These are phyloP conservation scores for Eucriotettix oculatus DNA, from an alignment of 2,888 invertebrate genomes.

Conservation along the genomic window DNA sequence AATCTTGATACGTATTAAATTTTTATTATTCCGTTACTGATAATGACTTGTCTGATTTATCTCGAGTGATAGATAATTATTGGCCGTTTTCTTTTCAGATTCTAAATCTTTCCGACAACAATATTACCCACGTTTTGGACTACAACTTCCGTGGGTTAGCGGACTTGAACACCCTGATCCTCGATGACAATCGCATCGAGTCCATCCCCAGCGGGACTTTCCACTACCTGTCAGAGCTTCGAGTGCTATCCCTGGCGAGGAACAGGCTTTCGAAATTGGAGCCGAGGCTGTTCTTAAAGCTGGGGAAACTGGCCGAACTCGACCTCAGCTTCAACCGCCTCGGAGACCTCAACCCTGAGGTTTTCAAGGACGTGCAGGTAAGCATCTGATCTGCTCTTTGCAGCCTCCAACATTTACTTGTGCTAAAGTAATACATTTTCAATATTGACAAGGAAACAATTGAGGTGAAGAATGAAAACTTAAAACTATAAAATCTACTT, in stretches of 20 bases:
- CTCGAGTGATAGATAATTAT: too few species aligned
- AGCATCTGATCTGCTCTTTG: slow-evolving; percentile 17
- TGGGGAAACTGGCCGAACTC: slow-evolving; percentile 50
- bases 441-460: too few species aligned
- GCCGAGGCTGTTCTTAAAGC: slow-evolving; percentile 54
- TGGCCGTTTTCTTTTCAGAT: slow-evolving; percentile 17
- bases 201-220: slow-evolving; percentile 62
- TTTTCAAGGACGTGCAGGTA: slow-evolving; percentile 54
- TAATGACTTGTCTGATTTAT: too few species aligned
- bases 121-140: slow-evolving; percentile 45
- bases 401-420: too few species aligned
- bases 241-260: slow-evolving; percentile 43
- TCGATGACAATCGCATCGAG: slow-evolving; percentile 58
- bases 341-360: slow-evolving; percentile 57
- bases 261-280: slow-evolving; percentile 51
- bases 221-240: slow-evolving; percentile 51
- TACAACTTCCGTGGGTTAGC: slow-evolving; percentile 64
- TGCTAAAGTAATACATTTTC: too few species aligned
- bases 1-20: too few species aligned
- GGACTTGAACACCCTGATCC: slow-evolving; percentile 49
- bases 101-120: slow-evolving; percentile 58
- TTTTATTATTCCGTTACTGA: too few species aligned
- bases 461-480: too few species aligned
- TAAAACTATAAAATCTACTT: too few species aligned
- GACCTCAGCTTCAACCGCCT: slow-evolving; percentile 62